These are phyloP conservation scores for Enteromius radiatus DNA, from an alignment of 2,797 vertebrate species.

Conservation along the genomic window DNA sequence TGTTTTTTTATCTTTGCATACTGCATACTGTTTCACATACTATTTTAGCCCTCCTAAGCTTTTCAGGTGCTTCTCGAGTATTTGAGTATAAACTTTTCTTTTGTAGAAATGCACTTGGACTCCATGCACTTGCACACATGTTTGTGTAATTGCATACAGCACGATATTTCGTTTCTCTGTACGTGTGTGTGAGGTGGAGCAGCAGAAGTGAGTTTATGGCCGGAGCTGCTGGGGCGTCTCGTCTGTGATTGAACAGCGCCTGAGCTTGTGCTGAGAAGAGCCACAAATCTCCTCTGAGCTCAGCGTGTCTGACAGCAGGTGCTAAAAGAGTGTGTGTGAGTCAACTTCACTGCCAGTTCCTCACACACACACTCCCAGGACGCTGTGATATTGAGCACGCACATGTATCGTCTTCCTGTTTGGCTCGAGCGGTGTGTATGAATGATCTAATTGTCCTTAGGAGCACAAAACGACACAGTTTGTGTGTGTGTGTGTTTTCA, in stretches of 20 bases:
- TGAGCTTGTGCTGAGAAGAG: slow-evolving; percentile 26
- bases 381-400: neutral
- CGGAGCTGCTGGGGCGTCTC: neutral
- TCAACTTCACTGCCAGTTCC: slow-evolving; percentile 8
- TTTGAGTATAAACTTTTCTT: neutral
- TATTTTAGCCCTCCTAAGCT: neutral
- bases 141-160: neutral
- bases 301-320: slow-evolving; percentile 43
- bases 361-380: neutral
- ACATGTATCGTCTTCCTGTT: slow-evolving; percentile 11
- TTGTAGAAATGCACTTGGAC: neutral
- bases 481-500: slow-evolving; percentile 36
- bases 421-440: slow-evolving; percentile 60
- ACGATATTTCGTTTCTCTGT: neutral
- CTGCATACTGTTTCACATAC: neutral
- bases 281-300: slow-evolving; percentile 45
- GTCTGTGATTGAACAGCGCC: slow-evolving; percentile 24
- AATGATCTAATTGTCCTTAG: slow-evolving; percentile 70
- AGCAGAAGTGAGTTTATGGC: slow-evolving; percentile 16
- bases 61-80: no score
- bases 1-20: no score
- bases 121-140: neutral
- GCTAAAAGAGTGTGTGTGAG: slow-evolving; percentile 30
- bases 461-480: neutral
- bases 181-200: slow-evolving; percentile 2